These are phyloP conservation scores for Crepidodera aurea DNA, from an alignment of 2,888 invertebrate species.

Conservation along the genomic window DNA sequence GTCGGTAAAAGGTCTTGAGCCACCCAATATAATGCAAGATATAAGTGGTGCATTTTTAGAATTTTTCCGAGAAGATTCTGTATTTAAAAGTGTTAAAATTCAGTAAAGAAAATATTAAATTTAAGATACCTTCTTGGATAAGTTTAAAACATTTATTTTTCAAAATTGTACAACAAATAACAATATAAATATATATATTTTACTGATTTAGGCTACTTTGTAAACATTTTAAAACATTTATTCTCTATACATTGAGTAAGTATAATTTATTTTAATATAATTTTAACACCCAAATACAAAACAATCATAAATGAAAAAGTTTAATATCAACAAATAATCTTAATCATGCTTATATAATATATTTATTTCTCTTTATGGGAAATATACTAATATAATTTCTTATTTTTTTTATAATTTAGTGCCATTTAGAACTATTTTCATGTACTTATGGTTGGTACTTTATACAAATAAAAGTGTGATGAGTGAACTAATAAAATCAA, in stretches of 20 bases:
- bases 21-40: too few species aligned
- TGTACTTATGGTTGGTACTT: not conserved
- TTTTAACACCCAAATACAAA: constrained; percentile 32
- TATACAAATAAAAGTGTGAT: too few species aligned
- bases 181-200: constrained; percentile 43
- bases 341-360: not conserved
- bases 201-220: constrained; percentile 33
- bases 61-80: too few species aligned
- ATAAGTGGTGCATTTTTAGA: too few species aligned
- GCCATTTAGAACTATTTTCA: not conserved
- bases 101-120: not conserved
- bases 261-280: constrained; percentile 17
- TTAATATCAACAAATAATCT: constrained; percentile 17
- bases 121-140: not conserved
- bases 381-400: not conserved
- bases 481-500: too few species aligned
- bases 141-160: constrained; percentile 41
- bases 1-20: too few species aligned
- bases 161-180: constrained; percentile 45
- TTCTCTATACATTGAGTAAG: constrained; percentile 34
- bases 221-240: constrained; percentile 35
- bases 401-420: not conserved
- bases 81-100: too few species aligned
- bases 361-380: not conserved
- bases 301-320: constrained; percentile 26